Evolutionary conservation across 2,797 vertebrate genomes (phyloP), one percentile per base, ranked within the genome.

Genomic region (Oceanodroma leucorhoa): DNA sequence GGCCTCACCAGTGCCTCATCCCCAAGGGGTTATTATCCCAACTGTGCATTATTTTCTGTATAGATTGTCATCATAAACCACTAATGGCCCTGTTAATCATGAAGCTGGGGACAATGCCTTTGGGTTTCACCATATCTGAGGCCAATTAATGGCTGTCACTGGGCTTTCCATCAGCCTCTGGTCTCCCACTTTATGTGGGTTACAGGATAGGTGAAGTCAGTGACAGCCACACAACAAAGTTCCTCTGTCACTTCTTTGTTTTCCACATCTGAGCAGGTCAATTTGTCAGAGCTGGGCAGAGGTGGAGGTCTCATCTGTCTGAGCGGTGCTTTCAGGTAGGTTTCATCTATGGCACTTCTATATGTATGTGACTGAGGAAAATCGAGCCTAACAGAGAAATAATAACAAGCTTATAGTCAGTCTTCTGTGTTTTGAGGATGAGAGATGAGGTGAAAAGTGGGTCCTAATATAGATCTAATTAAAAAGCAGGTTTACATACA

Each of bases 151-250:
- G 26, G 7, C 12, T 75, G 23, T 22, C 27, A 41, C 6, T 41
- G 75, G 43, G 26, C 26, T 92, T 87, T 75, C 11, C 11, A 23
- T 55, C 3, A 6, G 7, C 11, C 13, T 82, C 14, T 70, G 9
- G 2, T 79, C 66, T 60, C 20, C 10, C 14, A 36, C 32, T 53
- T 58, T 27, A 24, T 34, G 14, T 41, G 16, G 46, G 11, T 79
- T 61, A 48, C 18, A 6, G 1, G 1, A 23, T 0, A 0, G 6
- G 26, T 43, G 23, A 81, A 83, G 19, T 46, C 34, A 83, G 11
- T 0, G 0, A 46, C 38, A 77, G 12, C 4, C n/a, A 54, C 9
- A 34, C 5, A n/a, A 26, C 2, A 7, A 53, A 75, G 10, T 53
- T 60, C 18, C 13, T 88, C 29, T 29, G 10, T 26, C 3, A 34